These are phyloP conservation scores for Caenorhabditis sulstoni DNA, from an alignment of 2,888 invertebrate genomes.

Conservation along the genomic window DNA sequence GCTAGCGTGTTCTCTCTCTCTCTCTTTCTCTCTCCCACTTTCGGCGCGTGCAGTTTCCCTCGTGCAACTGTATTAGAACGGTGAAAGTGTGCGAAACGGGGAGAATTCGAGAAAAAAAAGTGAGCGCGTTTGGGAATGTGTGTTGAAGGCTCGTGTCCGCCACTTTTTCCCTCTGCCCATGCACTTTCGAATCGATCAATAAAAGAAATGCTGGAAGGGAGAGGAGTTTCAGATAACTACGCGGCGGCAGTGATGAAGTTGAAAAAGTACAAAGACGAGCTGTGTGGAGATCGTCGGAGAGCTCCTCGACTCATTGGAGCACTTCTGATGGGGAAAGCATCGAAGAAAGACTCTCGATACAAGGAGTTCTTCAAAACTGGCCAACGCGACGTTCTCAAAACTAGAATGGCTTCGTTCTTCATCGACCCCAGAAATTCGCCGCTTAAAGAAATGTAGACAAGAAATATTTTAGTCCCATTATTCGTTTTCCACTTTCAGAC, in stretches of 20 bases:
- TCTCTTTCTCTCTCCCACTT: background rate
- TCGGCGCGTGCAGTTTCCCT: background rate
- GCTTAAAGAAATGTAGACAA: conserved; percentile 62
- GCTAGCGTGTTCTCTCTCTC: background rate
- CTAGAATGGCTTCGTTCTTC: conserved; percentile 65
- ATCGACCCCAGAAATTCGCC: conserved; percentile 6
- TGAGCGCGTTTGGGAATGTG: conserved; percentile 17
- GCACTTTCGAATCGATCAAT: background rate
- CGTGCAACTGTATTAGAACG: conserved; percentile 35
- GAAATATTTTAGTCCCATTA: too few species aligned
- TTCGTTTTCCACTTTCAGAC: too few species aligned
- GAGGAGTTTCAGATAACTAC: conserved; percentile 12
- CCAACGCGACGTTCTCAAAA: conserved; percentile 57
- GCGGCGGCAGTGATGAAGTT: conserved; percentile 13
- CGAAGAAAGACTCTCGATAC: conserved; percentile 36
- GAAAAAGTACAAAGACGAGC: conserved; percentile 3
- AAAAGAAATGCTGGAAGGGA: background rate
- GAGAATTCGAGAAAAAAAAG: conserved; percentile 13
- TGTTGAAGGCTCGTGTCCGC: background rate
- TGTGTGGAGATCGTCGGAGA: conserved; percentile 19
- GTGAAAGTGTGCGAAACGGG: conserved; percentile 33
- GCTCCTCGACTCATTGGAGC: conserved; percentile 43
- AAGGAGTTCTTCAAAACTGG: conserved; percentile 30
- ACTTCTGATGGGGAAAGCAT: conserved; percentile 30
- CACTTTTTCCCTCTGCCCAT: conserved; percentile 5